Evolutionary conservation across 2,113 vertebrate species (phyloP).

Genomic region (Burhinus bistriatus): DNA sequence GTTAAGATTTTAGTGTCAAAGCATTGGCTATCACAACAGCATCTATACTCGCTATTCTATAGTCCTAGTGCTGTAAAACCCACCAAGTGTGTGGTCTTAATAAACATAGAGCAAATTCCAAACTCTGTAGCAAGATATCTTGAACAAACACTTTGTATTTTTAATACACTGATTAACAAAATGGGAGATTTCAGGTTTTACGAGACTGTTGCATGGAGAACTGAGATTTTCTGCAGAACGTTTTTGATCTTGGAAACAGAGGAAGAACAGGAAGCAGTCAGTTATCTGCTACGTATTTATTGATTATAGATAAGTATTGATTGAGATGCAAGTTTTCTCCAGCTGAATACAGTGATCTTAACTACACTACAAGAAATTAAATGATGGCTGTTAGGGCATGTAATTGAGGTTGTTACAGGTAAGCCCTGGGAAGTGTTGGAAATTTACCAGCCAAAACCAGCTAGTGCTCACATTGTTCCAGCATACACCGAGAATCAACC

Average conservation of each 20-base stretch:
- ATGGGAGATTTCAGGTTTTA: neutral
- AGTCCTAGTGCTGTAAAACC: neutral
- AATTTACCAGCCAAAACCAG: neutral
- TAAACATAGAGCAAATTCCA: constrained; percentile 7
- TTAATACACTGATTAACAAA: neutral
- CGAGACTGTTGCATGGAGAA: neutral
- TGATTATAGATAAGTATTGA: neutral
- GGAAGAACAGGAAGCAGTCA: neutral
- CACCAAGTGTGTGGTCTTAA: neutral
- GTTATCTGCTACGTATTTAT: neutral
- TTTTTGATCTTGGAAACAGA: neutral
- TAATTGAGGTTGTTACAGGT: neutral
- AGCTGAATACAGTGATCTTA: neutral
- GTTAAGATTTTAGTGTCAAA: neutral
- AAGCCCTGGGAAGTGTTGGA: neutral
- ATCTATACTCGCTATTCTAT: neutral
- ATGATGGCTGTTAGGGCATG: neutral
- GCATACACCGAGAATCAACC: neutral
- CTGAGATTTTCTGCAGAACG: neutral
- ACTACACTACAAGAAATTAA: neutral
- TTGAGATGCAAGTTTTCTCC: neutral
- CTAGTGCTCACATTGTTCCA: neutral
- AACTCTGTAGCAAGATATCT: neutral
- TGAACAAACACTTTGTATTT: neutral
- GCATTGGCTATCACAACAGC: neutral